Evolutionary conservation across 2,888 invertebrate genomes (phyloP).

Genomic region (Celastrina argiolus): DNA sequence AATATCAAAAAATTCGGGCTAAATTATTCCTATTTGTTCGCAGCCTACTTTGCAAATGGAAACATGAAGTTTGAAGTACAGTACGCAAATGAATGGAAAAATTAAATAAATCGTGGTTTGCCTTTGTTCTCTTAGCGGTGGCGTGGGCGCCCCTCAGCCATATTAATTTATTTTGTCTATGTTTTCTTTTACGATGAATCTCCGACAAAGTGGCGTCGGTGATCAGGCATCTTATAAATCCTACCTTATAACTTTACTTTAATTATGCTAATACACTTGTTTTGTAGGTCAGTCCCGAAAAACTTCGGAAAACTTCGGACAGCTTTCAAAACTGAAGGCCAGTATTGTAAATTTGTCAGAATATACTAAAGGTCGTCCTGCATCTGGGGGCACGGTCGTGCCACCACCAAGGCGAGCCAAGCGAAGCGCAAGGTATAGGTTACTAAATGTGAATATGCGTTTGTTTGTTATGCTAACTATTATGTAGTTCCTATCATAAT

Average conservation of each 20-base stretch:
- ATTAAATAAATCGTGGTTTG: slow-evolving; percentile 16
- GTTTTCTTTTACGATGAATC: slow-evolving; percentile 54
- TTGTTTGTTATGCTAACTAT: too few relatives aligned
- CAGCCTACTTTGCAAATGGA: slow-evolving; percentile 32
- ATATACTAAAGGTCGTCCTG: too few relatives aligned
- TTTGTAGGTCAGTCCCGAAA: neutral
- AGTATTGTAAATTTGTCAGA: neutral
- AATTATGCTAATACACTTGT: slow-evolving; percentile 25
- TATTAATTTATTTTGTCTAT: slow-evolving; percentile 61
- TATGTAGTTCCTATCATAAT: too few relatives aligned
- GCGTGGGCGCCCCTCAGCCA: slow-evolving; percentile 67
- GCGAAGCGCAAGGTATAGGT: too few relatives aligned
- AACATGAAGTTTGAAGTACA: neutral
- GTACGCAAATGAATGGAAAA: slow-evolving; percentile 16
- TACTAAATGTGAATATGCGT: too few relatives aligned
- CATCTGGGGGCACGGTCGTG: too few relatives aligned
- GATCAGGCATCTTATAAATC: slow-evolving; percentile 32
- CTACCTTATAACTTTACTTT: slow-evolving; percentile 24
- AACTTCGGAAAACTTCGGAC: neutral
- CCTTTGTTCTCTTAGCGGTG: slow-evolving; percentile 5
- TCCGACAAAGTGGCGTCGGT: slow-evolving; percentile 47
- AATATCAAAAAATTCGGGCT: neutral
- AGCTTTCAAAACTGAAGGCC: neutral
- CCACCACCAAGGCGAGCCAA: too few relatives aligned
- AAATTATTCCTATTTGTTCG: slow-evolving; percentile 47